These are phyloP conservation scores for Drosophila borealis DNA, from an alignment of 2,888 invertebrate species.

Conservation along the genomic window DNA sequence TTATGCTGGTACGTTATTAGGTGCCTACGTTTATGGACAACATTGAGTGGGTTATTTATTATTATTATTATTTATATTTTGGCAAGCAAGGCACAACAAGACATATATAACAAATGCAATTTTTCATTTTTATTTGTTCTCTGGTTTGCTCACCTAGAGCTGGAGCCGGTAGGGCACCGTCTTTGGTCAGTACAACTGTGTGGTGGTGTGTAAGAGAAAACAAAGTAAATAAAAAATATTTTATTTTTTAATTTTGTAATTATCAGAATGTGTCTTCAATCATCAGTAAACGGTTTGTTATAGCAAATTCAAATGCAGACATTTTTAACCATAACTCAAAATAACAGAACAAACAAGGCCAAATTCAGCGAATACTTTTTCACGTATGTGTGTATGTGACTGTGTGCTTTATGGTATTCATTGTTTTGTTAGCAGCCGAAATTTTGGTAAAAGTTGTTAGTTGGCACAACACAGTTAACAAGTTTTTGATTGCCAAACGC, in stretches of 20 bases:
- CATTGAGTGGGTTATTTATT: conserved; percentile 29
- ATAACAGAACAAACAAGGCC: conserved; percentile 39
- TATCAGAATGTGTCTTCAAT: conserved; percentile 40
- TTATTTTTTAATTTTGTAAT: conserved; percentile 42
- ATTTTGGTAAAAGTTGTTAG: conserved; percentile 52
- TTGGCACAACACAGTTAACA: conserved; percentile 63
- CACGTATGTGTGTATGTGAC: conserved; percentile 16
- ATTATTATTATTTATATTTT: conserved; percentile 19
- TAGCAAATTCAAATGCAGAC: conserved; percentile 41
- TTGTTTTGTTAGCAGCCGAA: conserved; percentile 65
- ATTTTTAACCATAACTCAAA: conserved; percentile 41
- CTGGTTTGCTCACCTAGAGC: conserved; percentile 85
- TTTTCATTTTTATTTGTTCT: conserved; percentile 53
- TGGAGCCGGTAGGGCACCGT: conserved; percentile 85
- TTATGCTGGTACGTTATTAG: conserved; percentile 18
- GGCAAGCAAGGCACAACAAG: conserved; percentile 55
- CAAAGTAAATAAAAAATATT: conserved; percentile 56
- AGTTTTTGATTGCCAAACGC: conserved; percentile 60
- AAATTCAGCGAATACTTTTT: conserved; percentile 19
- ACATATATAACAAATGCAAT: conserved; percentile 45
- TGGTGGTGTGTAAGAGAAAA: conserved; percentile 73
- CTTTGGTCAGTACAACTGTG: conserved; percentile 85
- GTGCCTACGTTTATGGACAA: conserved; percentile 49
- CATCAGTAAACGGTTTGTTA: conserved; percentile 23
- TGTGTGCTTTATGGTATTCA: neutral